These are phyloP conservation scores for Priocnemis perturbator DNA, from an alignment of 2,888 invertebrate species.

Conservation along the genomic window DNA sequence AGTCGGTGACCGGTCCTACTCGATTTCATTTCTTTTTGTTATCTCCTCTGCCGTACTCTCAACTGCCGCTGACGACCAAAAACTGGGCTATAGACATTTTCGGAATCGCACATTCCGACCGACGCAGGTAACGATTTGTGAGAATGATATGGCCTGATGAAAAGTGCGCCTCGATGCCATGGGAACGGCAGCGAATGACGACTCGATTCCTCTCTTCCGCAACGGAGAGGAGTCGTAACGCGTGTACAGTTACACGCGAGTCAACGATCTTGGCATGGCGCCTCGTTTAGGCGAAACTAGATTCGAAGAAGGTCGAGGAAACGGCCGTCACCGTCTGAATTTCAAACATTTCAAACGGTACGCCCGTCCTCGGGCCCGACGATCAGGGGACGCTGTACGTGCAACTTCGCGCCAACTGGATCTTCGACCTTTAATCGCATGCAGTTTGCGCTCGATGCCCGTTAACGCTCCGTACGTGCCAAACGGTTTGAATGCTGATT, in stretches of 20 bases:
- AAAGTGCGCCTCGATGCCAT: no score
- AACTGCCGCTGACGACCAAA: no score
- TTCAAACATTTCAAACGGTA: slow-evolving; percentile 49
- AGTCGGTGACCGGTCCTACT: slow-evolving; percentile 46
- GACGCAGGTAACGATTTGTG: no score
- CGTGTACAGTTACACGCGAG: slow-evolving; percentile 64
- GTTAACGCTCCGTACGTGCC: no score
- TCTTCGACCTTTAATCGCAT: no score
- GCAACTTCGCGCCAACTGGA: neutral
- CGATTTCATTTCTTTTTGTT: slow-evolving; percentile 30
- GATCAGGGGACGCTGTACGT: neutral
- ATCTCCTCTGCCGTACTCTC: neutral
- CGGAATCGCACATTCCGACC: no score
- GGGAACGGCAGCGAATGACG: slow-evolving; percentile 1
- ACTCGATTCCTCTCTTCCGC: neutral
- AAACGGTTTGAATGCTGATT: no score
- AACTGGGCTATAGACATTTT: no score
- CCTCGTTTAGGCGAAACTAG: slow-evolving; percentile 65
- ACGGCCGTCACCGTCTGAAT: slow-evolving; percentile 45
- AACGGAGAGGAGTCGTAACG: slow-evolving; percentile 31
- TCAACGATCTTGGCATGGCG: slow-evolving; percentile 64
- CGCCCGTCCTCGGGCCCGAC: slow-evolving; percentile 12
- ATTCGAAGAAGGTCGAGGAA: slow-evolving; percentile 58
- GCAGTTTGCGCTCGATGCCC: no score
- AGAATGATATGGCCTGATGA: no score